Conservation (phyloP, 1,140 invertebrate genomes). For the Drosophila pectinifera region DNA sequence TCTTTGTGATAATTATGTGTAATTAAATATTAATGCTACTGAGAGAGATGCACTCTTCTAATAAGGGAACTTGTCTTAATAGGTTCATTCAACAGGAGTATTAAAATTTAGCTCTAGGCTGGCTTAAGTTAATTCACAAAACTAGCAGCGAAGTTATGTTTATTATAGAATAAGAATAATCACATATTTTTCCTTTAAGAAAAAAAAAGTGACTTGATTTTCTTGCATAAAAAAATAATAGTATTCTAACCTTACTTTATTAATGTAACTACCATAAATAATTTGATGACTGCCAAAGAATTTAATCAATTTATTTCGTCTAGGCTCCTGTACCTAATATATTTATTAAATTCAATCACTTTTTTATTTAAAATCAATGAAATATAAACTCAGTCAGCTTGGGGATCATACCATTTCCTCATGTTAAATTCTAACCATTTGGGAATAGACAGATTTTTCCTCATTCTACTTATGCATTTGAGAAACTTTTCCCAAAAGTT, state of each 20-base stretch:
- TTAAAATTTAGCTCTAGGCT: no score
- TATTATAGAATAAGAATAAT: no score
- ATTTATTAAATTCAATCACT: not conserved
- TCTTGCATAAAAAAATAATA: no score
- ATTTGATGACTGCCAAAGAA: not conserved
- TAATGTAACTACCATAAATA: no score
- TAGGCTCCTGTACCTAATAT: no score
- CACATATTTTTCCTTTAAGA: no score
- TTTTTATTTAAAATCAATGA: no score
- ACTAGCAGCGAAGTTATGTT: not conserved
- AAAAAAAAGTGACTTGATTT: no score
- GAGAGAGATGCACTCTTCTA: not conserved
- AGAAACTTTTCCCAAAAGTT: constrained; percentile 38
- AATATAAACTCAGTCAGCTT: not conserved
- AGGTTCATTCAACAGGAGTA: not conserved
- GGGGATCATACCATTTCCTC: not conserved
- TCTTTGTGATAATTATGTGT: constrained; percentile 6
- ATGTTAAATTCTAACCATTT: constrained; percentile 4
- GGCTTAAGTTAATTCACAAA: not conserved
- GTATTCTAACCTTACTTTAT: no score
- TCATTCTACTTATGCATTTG: constrained; percentile 67
- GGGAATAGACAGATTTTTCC: constrained; percentile 52
- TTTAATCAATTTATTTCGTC: not conserved
- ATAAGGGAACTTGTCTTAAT: not conserved
- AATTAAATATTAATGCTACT: not conserved